Evolutionary conservation across 2,888 invertebrate species (phyloP).

Genomic region (Spilosoma lubricipeda): DNA sequence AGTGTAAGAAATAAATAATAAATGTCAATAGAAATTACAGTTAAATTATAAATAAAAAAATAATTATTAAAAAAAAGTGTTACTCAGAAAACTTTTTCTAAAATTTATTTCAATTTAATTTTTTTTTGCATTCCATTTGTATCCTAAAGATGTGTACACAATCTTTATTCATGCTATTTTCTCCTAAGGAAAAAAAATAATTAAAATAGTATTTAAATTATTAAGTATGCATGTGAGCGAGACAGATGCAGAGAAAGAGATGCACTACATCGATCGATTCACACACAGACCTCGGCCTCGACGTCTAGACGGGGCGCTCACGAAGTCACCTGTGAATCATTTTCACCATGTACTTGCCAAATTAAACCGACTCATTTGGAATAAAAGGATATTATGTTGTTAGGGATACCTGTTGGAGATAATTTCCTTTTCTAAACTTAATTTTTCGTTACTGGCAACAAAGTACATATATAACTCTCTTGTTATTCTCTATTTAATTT

Average conservation of each 20-base stretch:
- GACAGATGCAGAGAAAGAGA: constrained; percentile 81
- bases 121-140: constrained; percentile 34
- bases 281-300: constrained; percentile 81
- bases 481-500: too few species aligned
- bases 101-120: constrained; percentile 17
- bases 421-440: too few species aligned
- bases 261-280: constrained; percentile 84
- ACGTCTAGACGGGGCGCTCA: constrained; percentile 79
- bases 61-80: constrained; percentile 43
- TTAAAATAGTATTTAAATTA: constrained; percentile 43
- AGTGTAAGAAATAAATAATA: constrained; percentile 30
- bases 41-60: constrained; percentile 26
- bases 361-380: constrained; percentile 35
- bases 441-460: too few species aligned
- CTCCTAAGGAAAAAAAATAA: constrained; percentile 36
- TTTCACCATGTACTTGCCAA: constrained; percentile 63
- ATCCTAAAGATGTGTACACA: constrained; percentile 32
- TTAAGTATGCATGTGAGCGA: constrained; percentile 77
- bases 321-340: constrained; percentile 85
- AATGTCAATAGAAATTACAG: constrained; percentile 19
- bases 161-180: constrained; percentile 33
- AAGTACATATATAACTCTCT: too few species aligned
- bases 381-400: neutral
- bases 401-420: neutral
- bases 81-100: constrained; percentile 46